Evolutionary conservation across 2,888 invertebrate species (phyloP), one percentile per base, ranked within the genome.

Genomic region (Altica lythri): DNA sequence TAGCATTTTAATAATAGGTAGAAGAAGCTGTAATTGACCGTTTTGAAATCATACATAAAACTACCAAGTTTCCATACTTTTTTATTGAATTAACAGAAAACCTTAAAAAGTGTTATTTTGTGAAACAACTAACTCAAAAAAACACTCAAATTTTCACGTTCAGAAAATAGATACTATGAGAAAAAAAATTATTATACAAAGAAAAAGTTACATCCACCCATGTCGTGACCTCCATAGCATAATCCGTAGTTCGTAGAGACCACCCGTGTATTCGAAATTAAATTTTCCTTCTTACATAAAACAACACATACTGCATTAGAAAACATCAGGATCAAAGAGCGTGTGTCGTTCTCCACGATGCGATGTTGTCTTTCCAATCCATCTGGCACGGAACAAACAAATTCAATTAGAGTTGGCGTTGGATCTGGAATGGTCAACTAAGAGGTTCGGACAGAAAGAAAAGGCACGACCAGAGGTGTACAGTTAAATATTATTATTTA

Each of bases 331-430:
- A 68, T 70, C 70, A 70, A 71, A 71, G 69, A 65, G 65, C 66
- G 64, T 64, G 64, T 65, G 64, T 59, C 25, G 22, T 35, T 47
- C 29, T 22, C 37, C 47, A 67, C 63, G 56, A 54, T 47, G 60
- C 63, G 67, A 69, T 67, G 69, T 72, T 72, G 71, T 73, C 72
- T 71, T 72, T 72, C 69, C 73, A 65, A 70, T 70, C 71, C 72
- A 72, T 71, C 72, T 71, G 69, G 67, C 69, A 65, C 66, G 64
- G 62, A 66, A 66, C 68, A 67, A 68, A 68, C 70, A 73, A 73
- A 73, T 73, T 68, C 69, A 71, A 72, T 73, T 73, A 73, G 65
- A 62, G 49, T 32, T 30, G 51, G 42, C 62, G 63, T 65, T 65
- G 57, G 65, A 59, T 56, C 62, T 62, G 61, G 68, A 68, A 68